Evolutionary conservation across 2,797 vertebrate genomes (phyloP).

Genomic region (Acipenser transmontanus): DNA sequence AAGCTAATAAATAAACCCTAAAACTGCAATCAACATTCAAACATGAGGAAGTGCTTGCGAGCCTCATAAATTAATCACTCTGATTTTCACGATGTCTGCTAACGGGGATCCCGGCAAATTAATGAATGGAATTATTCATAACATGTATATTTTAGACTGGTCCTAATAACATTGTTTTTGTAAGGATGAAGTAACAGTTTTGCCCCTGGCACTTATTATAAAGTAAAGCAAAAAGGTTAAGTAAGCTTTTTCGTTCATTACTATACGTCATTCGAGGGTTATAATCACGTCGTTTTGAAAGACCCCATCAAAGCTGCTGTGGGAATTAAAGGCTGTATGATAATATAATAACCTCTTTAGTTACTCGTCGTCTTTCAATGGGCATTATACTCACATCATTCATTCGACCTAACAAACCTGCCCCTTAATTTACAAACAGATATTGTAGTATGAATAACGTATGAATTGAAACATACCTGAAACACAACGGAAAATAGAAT

Average conservation of each 20-base stretch:
- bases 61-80: constrained; percentile 71
- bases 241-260: constrained; percentile 59
- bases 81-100: constrained; percentile 55
- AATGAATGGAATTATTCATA: constrained; percentile 78
- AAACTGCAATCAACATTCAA: constrained; percentile 70
- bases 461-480: no score
- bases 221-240: constrained; percentile 59
- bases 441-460: no score
- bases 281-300: constrained; percentile 40
- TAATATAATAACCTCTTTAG: constrained; percentile 16
- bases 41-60: constrained; percentile 65
- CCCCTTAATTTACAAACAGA: background rate
- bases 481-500: no score
- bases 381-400: background rate
- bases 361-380: background rate
- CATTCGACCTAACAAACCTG: background rate
- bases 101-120: constrained; percentile 64
- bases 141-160: constrained; percentile 63
- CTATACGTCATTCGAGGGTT: constrained; percentile 47
- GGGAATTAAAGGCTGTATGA: constrained; percentile 15
- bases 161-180: constrained; percentile 71
- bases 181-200: constrained; percentile 66
- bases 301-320: constrained; percentile 28
- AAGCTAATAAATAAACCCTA: constrained; percentile 65
- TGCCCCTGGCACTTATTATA: constrained; percentile 67